Percentiles rank a stretch among this genome's conserved stretches.
Evolutionary conservation across 2,888 invertebrate species (phyloP).

Genomic region (Spodoptera picta): DNA sequence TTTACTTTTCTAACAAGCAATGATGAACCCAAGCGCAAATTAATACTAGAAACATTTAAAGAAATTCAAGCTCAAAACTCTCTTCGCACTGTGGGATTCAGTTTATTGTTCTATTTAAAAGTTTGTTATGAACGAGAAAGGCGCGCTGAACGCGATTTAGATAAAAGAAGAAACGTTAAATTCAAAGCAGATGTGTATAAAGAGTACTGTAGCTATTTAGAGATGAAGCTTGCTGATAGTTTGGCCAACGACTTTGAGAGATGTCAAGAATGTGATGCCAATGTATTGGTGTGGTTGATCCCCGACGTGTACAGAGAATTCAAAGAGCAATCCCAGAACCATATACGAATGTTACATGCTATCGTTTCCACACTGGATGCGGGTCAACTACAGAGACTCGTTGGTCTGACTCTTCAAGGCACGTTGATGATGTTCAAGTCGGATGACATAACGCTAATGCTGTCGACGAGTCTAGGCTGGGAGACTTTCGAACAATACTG

Average conservation of each 20-base stretch:
- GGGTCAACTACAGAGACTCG: conserved; percentile 95
- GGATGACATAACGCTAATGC: conserved; percentile 92
- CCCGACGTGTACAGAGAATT: conserved; percentile 98
- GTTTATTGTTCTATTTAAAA: conserved; percentile 96
- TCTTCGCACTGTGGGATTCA: conserved; percentile 94
- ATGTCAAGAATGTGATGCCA: conserved; percentile 96
- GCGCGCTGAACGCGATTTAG: conserved; percentile 82
- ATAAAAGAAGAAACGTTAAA: conserved; percentile 88
- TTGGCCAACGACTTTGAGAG: conserved; percentile 95
- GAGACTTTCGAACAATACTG: conserved; percentile 99
- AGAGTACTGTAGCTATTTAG: conserved; percentile 94
- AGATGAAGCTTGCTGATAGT: conserved; percentile 92
- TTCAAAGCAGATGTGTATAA: conserved; percentile 96
- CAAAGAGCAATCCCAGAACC: conserved; percentile 95
- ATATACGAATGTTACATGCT: conserved; percentile 95
- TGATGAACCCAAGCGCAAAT: conserved; percentile 93
- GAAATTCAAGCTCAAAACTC: conserved; percentile 92
- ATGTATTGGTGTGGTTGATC: conserved; percentile 96
- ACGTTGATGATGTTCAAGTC: conserved; percentile 94
- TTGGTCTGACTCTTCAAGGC: conserved; percentile 97
- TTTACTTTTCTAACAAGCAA: conserved; percentile 93
- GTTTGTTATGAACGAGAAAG: conserved; percentile 90
- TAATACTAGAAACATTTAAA: conserved; percentile 93
- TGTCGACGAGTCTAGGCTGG: conserved; percentile 96
- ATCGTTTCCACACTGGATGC: conserved; percentile 97